phyloP scores from a whole-genome alignment of 1,140 invertebrate species.

The Tribolium madens region DNA sequence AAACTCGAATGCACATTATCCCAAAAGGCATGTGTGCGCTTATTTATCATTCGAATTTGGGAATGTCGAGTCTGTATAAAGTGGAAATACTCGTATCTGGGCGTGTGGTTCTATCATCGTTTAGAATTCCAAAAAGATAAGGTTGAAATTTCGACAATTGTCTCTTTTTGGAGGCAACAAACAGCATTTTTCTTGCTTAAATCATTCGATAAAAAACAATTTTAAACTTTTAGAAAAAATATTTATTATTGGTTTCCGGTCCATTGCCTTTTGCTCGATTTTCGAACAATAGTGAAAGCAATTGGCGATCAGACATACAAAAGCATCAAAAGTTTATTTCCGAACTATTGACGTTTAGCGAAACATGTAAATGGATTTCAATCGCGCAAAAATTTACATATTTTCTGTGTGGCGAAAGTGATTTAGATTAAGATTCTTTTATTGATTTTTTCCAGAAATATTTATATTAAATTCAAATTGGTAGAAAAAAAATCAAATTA shows the following conservation, averaged over 20 bases:
- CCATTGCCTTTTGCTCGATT: not conserved
- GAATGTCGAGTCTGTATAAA: conserved; percentile 18
- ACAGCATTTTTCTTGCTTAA: not conserved
- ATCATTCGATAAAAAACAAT: not conserved
- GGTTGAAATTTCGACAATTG: not conserved
- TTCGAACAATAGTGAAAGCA: not conserved
- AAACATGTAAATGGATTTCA: not conserved
- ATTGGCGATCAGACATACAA: not conserved
- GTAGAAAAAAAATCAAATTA: no score
- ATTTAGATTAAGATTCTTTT: no score
- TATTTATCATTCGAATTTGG: conserved; percentile 9
- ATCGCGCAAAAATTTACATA: not conserved
- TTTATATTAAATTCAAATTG: no score
- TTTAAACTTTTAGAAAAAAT: no score
- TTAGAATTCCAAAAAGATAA: not conserved
- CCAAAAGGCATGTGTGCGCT: conserved; percentile 14
- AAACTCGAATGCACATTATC: not conserved
- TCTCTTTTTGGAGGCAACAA: not conserved
- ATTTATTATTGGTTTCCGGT: not conserved
- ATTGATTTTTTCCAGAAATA: no score
- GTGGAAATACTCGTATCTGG: conserved; percentile 22
- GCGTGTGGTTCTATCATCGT: not conserved
- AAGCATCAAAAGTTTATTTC: not conserved
- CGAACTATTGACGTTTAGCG: not conserved
- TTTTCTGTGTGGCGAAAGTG: not conserved